Conservation (phyloP, 2,113 vertebrate genomes). For the Coreoperca whiteheadi region DNA sequence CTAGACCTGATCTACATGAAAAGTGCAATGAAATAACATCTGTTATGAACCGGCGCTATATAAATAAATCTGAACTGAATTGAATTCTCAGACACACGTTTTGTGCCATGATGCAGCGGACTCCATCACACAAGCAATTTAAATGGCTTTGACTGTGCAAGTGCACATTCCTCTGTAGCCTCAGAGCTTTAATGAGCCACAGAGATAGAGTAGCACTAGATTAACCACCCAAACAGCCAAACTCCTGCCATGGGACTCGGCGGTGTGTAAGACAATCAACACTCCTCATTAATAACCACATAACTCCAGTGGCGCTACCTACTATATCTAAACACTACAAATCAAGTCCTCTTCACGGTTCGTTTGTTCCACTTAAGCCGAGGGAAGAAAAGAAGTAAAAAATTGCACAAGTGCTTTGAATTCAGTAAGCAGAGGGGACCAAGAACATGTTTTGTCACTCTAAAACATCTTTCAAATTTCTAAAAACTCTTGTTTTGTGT, state of each 20-base stretch:
- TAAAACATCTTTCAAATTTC: slow-evolving; percentile 3
- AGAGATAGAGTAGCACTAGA: slow-evolving; percentile 41
- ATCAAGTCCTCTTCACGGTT: slow-evolving; percentile 15
- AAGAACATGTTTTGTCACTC: slow-evolving; percentile 23
- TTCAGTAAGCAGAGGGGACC: slow-evolving; percentile 8
- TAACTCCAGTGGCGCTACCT: slow-evolving; percentile 7
- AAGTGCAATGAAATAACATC: too few species aligned
- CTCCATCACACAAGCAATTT: slow-evolving; percentile 43
- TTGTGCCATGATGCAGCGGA: slow-evolving; percentile 41
- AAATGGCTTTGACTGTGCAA: slow-evolving; percentile 26
- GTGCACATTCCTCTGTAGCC: slow-evolving; percentile 5
- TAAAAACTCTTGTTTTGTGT: neutral
- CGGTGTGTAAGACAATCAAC: slow-evolving; percentile 38
- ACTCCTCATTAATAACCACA: slow-evolving; percentile 47
- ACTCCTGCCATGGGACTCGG: slow-evolving; percentile 42
- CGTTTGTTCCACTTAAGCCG: slow-evolving; percentile 40
- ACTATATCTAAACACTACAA: slow-evolving; percentile 27
- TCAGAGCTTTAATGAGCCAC: slow-evolving; percentile 59
- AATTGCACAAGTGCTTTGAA: slow-evolving; percentile 27
- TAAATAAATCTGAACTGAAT: neutral
- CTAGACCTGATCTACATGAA: too few species aligned
- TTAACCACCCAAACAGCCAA: slow-evolving; percentile 48
- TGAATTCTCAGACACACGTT: slow-evolving; percentile 19
- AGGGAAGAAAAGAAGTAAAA: slow-evolving; percentile 20
- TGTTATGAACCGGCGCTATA: too few species aligned